Conservation (phyloP, 2,113 vertebrate species). For the Bombycilla garrulus region DNA sequence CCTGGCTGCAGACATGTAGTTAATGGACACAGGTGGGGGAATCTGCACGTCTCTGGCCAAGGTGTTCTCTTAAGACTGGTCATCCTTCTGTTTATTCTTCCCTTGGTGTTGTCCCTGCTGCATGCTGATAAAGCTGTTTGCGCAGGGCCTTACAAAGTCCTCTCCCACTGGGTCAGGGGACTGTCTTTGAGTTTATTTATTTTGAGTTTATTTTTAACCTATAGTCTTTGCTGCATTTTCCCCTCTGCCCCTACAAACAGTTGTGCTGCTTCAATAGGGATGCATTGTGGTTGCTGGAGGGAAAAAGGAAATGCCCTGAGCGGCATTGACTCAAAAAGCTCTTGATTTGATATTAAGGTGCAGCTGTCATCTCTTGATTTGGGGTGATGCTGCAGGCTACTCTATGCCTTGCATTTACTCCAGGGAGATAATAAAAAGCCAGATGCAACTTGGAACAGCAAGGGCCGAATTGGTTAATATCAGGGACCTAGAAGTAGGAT, state of each 20-base stretch:
- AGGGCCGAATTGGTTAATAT: background rate
- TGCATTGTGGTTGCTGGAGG: background rate
- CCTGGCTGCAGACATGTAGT: background rate
- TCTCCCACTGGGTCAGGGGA: background rate
- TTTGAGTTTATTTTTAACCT: conserved; percentile 10
- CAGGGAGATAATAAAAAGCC: background rate
- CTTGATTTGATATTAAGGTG: background rate
- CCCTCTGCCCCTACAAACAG: background rate
- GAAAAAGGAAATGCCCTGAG: background rate
- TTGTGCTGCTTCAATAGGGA: background rate
- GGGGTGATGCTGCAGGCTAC: background rate
- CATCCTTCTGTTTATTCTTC: background rate
- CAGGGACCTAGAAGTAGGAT: background rate
- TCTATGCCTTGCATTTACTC: background rate
- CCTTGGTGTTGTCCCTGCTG: background rate
- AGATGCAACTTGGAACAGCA: background rate
- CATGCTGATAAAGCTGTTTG: background rate
- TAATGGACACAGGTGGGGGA: background rate
- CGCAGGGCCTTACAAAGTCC: background rate
- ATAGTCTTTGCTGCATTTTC: background rate
- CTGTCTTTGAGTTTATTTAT: background rate
- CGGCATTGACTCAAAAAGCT: background rate
- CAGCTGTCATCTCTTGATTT: background rate
- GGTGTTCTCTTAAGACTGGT: background rate
- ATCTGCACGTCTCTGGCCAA: background rate